Base-by-base conservation (phyloP, 2,888 invertebrate species). In the Monochamus alternatus region DNA sequence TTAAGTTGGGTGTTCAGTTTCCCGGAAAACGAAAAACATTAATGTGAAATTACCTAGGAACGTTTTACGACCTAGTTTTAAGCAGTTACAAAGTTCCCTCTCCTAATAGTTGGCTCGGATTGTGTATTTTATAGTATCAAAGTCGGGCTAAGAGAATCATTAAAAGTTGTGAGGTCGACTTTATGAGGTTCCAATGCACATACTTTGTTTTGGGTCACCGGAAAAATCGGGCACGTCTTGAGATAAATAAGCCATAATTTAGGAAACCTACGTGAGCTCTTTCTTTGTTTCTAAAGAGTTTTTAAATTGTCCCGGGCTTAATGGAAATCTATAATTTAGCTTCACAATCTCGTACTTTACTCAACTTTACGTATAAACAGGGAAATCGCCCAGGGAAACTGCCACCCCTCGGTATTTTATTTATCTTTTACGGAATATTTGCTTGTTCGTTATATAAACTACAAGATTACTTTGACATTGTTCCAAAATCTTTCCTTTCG, bases 201-300 rank as follows among this genome's bases (percentile, higher is more conserved):
- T 68, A 73, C 74, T 68, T 71, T 70, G 75, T 73, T 77, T 75
- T 72, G 70, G 73, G 73, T 66, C 72, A 73, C 75, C 72, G 77
- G 67, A 32, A 22, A 58, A 77, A 66, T 75, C 70, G 71, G 72
- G 77, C 80, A 80, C 80, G 80, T 80, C 62, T 72, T 63, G 58
- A 79, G 78, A 80, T 80, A 80, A 80, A 80, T 80, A 80, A 80
- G 74, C 75, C 74, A 68, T 78, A 80, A 80, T 79, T 80, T 80
- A 80, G 76, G 75, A 65, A 73, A 66, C 30, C 68, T 75, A 75
- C 80, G 80, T 80, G 80, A 78, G 75, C 76, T 78, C 74, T 70
- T 75, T 72, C 73, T 74, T 77, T 75, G 78, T 78, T 77, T 79
- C 73, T 69, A 68, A 75, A 55, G 73, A 75, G 64, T 78, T 75